Conservation (phyloP, 2,888 invertebrate species). For the Sesamia inferens region DNA sequence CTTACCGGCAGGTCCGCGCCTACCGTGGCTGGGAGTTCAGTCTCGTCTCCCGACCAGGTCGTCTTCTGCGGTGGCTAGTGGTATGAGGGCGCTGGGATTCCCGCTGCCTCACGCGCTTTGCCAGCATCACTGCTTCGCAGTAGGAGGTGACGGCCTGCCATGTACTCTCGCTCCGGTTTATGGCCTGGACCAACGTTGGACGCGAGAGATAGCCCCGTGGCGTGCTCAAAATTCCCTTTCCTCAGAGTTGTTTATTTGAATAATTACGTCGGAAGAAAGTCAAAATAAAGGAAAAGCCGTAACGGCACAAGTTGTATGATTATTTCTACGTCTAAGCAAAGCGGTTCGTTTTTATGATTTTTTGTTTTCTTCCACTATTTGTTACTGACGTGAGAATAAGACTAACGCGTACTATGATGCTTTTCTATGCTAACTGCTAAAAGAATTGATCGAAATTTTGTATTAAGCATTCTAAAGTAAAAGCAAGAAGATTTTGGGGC, state of each 20-base stretch:
- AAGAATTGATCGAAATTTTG: slow-evolving; percentile 27
- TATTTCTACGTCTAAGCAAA: slow-evolving; percentile 57
- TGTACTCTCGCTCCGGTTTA: no score
- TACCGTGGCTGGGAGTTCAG: no score
- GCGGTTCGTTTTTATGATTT: slow-evolving; percentile 37
- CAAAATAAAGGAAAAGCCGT: slow-evolving; percentile 53
- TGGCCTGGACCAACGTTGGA: no score
- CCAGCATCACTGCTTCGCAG: no score
- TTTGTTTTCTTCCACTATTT: slow-evolving; percentile 34
- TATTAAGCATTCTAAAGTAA: slow-evolving; percentile 17
- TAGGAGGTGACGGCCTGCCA: no score
- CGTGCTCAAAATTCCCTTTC: slow-evolving; percentile 34
- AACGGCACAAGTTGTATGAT: slow-evolving; percentile 52
- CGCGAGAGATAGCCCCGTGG: no score
- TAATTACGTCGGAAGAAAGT: slow-evolving; percentile 41
- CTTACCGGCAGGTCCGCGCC: no score
- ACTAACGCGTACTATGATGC: slow-evolving; percentile 4
- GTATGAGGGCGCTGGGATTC: no score
- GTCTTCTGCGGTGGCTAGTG: no score
- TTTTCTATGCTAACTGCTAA: slow-evolving; percentile 27
- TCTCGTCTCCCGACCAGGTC: no score
- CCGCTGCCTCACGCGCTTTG: no score
- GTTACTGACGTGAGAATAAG: slow-evolving; percentile 40
- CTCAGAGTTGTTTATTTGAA: slow-evolving; percentile 50
- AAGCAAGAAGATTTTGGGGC: slow-evolving; percentile 22